Conservation (phyloP, 2,797 vertebrate genomes). For the Amblyopsis hoosieri region DNA sequence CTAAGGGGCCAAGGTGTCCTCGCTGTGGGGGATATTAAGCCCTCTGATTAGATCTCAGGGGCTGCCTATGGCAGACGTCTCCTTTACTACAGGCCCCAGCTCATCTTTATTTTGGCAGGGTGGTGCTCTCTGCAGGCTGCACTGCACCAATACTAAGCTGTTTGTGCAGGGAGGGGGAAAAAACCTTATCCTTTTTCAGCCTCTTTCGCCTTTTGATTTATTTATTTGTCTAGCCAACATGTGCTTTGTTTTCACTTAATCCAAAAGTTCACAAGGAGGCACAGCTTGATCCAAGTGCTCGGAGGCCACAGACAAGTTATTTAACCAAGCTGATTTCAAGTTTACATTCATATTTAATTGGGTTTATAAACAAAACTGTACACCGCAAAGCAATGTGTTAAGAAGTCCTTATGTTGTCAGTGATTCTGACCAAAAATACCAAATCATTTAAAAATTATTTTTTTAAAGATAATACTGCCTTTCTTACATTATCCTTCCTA, state of each 20-base stretch:
- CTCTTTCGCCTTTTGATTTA: conserved; percentile 63
- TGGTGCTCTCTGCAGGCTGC: conserved; percentile 79
- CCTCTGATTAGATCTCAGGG: conserved; percentile 83
- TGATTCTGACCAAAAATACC: too few relatives aligned
- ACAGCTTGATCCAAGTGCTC: conserved; percentile 45
- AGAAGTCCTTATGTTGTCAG: too few relatives aligned
- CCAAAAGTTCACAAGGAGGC: conserved; percentile 52
- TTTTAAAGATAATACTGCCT: too few relatives aligned
- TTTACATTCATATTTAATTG: background rate
- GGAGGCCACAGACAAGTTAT: conserved; percentile 44
- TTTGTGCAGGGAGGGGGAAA: conserved; percentile 56
- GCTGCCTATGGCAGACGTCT: conserved; percentile 76
- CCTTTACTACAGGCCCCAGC: conserved; percentile 77
- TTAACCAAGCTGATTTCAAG: conserved; percentile 24
- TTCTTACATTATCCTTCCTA: too few relatives aligned
- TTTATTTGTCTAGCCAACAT: conserved; percentile 63
- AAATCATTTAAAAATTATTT: too few relatives aligned
- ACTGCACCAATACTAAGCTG: conserved; percentile 79
- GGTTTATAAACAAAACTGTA: too few relatives aligned
- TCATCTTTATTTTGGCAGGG: conserved; percentile 82
- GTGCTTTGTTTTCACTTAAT: conserved; percentile 53
- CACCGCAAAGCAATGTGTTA: too few relatives aligned
- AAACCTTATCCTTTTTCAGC: conserved; percentile 17
- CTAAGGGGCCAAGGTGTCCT: conserved; percentile 78
- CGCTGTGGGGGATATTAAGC: conserved; percentile 81